Percentiles rank a stretch among this genome's conserved stretches.
These are phyloP conservation scores for Forbesichthys agassizii DNA, from an alignment of 2,113 vertebrate genomes.

Conservation along the genomic window DNA sequence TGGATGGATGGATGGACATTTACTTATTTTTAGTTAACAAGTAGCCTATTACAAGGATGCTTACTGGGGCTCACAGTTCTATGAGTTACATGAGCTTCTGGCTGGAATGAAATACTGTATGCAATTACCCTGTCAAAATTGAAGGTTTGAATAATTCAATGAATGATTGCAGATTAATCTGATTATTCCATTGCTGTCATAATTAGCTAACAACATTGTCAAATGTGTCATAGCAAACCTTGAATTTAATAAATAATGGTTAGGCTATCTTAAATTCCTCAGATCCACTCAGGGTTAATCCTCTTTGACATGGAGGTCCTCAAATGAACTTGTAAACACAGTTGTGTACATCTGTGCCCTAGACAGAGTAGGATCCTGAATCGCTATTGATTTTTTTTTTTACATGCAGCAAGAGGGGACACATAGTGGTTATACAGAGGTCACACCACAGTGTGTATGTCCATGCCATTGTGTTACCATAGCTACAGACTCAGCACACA, in stretches of 20 bases:
- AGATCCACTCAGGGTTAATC: slow-evolving; percentile 33
- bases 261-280: slow-evolving; percentile 12
- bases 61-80: no score
- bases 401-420: slow-evolving; percentile 39
- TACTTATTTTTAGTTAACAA: no score
- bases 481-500: slow-evolving; percentile 16
- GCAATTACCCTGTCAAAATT: no score
- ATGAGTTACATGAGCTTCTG: no score
- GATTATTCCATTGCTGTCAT: not conserved
- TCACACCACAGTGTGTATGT: slow-evolving; percentile 39
- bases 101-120: no score
- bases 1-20: no score
- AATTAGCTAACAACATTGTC: no score
- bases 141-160: no score
- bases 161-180: no score
- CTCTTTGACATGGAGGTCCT: slow-evolving; percentile 38
- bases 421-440: slow-evolving; percentile 38
- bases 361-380: slow-evolving; percentile 49
- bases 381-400: slow-evolving; percentile 56
- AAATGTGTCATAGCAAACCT: no score
- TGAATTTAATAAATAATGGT: no score
- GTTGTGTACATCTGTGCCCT: slow-evolving; percentile 48
- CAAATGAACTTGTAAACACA: slow-evolving; percentile 60
- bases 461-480: slow-evolving; percentile 47
- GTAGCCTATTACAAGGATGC: no score